These are phyloP conservation scores for Protobothrops mucrosquamatus DNA, from an alignment of 2,113 vertebrate species.

Conservation along the genomic window DNA sequence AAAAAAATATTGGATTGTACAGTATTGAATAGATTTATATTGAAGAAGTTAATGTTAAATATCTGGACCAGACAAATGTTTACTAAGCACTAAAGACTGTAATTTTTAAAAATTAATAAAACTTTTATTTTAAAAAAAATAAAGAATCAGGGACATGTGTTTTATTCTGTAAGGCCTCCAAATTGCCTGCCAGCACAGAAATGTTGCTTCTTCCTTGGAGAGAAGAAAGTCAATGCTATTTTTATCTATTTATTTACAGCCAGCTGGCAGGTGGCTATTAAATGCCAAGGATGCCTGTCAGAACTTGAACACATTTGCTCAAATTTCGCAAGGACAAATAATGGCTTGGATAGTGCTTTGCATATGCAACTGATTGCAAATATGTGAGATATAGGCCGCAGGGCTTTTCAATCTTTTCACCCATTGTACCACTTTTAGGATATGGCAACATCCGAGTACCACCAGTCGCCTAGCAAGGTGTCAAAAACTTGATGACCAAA, in stretches of 20 bases:
- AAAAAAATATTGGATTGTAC: no score
- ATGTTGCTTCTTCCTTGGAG: not conserved
- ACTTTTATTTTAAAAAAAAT: no score
- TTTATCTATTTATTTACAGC: slow-evolving; percentile 15
- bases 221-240: slow-evolving; percentile 13
- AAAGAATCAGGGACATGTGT: not conserved
- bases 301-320: not conserved
- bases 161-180: not conserved
- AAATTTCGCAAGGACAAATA: not conserved
- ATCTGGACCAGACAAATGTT: no score
- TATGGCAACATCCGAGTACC: no score
- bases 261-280: slow-evolving; percentile 9
- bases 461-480: no score
- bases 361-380: not conserved
- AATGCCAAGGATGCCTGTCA: not conserved
- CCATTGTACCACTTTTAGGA: no score
- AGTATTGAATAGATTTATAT: no score
- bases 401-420: no score
- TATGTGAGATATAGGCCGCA: not conserved
- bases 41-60: no score
- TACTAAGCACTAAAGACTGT: no score
- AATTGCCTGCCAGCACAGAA: not conserved
- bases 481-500: no score
- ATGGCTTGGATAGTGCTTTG: not conserved
- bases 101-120: no score